phyloP scores from a whole-genome alignment of 2,113 vertebrate species.

The Pholis gunnellus region DNA sequence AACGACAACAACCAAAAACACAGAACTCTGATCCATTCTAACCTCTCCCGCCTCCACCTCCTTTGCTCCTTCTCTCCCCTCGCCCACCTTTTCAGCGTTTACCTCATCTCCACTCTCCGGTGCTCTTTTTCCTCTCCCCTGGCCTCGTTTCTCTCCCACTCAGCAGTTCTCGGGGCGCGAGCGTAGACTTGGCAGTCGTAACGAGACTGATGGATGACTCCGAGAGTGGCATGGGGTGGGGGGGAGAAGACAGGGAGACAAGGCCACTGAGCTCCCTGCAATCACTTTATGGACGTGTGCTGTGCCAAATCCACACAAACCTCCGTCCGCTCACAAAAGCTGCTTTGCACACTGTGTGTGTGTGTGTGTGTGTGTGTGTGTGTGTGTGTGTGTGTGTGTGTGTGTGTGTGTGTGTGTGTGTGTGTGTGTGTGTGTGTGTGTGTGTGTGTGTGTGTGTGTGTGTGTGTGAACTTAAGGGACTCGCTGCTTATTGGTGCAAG shows the following conservation, averaged over 20 bases:
- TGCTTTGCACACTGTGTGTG: constrained; percentile 26
- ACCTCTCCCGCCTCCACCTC: constrained; percentile 30
- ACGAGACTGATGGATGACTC: constrained; percentile 82
- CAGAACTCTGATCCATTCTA: constrained; percentile 52
- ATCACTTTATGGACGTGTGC: constrained; percentile 73
- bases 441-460: constrained; percentile 17
- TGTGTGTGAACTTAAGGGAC: constrained; percentile 34
- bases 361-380: constrained; percentile 31
- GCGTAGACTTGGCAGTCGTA: constrained; percentile 72
- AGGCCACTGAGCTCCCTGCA: constrained; percentile 60
- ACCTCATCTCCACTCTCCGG: constrained; percentile 26
- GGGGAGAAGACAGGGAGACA: constrained; percentile 35
- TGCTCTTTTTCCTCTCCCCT: constrained; percentile 25
- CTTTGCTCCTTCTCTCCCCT: background rate
- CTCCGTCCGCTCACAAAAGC: constrained; percentile 52
- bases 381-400: constrained; percentile 17
- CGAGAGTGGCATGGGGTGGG: constrained; percentile 57
- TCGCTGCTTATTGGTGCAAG: constrained; percentile 12
- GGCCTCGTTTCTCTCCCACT: constrained; percentile 53
- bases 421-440: constrained; percentile 31
- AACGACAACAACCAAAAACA: constrained; percentile 33
- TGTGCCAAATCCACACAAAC: constrained; percentile 66
- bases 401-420: constrained; percentile 33
- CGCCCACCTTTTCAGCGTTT: constrained; percentile 24
- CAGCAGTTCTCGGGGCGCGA: constrained; percentile 62